Evolutionary conservation across 2,888 invertebrate species (phyloP).

Genomic region (Hypomecis punctinalis): DNA sequence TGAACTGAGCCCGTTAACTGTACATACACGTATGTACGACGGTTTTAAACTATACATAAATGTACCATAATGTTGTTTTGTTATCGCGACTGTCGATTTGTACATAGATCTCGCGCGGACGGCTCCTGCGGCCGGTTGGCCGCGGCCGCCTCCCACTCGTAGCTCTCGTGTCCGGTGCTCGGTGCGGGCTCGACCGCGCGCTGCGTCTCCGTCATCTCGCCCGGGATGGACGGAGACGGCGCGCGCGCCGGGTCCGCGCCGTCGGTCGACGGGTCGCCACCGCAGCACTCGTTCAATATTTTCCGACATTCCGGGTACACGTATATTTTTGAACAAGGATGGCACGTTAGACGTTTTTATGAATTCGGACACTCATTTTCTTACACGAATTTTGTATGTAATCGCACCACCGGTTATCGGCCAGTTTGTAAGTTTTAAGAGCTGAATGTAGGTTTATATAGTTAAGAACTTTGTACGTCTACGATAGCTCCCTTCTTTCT

Average conservation of each 20-base stretch:
- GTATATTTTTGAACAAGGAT: constrained; percentile 72
- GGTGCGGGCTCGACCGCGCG: no score
- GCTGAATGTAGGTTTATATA: constrained; percentile 75
- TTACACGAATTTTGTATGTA: constrained; percentile 79
- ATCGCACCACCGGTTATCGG: constrained; percentile 78
- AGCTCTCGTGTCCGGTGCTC: no score
- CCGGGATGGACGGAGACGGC: not conserved
- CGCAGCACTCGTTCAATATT: constrained; percentile 77
- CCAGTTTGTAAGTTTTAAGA: constrained; percentile 77
- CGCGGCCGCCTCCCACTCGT: constrained; percentile 9
- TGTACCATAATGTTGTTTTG: constrained; percentile 69
- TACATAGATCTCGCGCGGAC: constrained; percentile 74
- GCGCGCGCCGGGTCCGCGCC: constrained; percentile 38
- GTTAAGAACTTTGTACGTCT: constrained; percentile 78
- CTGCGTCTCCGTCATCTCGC: not conserved
- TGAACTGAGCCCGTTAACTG: constrained; percentile 71
- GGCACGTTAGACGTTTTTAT: constrained; percentile 76
- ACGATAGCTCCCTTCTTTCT: constrained; percentile 79
- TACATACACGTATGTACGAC: constrained; percentile 74
- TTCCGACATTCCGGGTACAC: constrained; percentile 71
- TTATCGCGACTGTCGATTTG: constrained; percentile 79
- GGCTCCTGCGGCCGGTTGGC: constrained; percentile 55
- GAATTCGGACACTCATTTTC: constrained; percentile 75
- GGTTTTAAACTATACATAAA: constrained; percentile 74
- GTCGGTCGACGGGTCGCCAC: constrained; percentile 70